phyloP scores from a whole-genome alignment of 2,888 invertebrate genomes.

The Drosophila infuscata region DNA sequence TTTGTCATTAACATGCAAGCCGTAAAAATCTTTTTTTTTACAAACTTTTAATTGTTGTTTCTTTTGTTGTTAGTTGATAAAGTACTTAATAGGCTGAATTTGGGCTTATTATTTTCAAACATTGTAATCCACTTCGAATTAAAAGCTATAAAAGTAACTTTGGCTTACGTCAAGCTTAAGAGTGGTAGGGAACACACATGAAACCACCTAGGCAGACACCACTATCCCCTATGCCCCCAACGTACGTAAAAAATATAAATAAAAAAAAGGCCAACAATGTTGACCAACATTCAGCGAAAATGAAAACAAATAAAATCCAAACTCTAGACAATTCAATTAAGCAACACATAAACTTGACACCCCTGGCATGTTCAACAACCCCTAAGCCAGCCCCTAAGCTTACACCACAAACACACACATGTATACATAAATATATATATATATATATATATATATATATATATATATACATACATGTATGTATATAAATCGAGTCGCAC shows the following conservation, averaged over 20 bases:
- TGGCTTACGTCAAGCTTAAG: constrained; percentile 12
- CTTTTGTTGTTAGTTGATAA: constrained; percentile 53
- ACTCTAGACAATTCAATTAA: constrained; percentile 75
- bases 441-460: neutral
- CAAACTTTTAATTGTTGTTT: constrained; percentile 30
- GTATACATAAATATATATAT: neutral
- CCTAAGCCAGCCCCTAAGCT: neutral
- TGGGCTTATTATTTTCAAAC: constrained; percentile 49
- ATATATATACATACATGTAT: neutral
- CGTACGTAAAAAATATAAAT: neutral
- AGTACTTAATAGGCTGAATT: constrained; percentile 56
- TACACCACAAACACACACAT: neutral
- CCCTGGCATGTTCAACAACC: constrained; percentile 24
- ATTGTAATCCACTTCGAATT: constrained; percentile 60
- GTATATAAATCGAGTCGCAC: constrained; percentile 46
- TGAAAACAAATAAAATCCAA: constrained; percentile 43
- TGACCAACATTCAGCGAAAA: constrained; percentile 39
- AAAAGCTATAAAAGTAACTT: constrained; percentile 43
- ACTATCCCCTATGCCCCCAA: constrained; percentile 20
- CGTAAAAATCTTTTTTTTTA: constrained; percentile 29
- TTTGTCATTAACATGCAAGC: constrained; percentile 44
- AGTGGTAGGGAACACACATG: neutral
- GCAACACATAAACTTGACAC: constrained; percentile 76
- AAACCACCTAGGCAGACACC: neutral
- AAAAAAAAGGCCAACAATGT: constrained; percentile 21